Evolutionary conservation across 2,797 vertebrate genomes (phyloP).

Genomic region (Melanotaenia boesemani): DNA sequence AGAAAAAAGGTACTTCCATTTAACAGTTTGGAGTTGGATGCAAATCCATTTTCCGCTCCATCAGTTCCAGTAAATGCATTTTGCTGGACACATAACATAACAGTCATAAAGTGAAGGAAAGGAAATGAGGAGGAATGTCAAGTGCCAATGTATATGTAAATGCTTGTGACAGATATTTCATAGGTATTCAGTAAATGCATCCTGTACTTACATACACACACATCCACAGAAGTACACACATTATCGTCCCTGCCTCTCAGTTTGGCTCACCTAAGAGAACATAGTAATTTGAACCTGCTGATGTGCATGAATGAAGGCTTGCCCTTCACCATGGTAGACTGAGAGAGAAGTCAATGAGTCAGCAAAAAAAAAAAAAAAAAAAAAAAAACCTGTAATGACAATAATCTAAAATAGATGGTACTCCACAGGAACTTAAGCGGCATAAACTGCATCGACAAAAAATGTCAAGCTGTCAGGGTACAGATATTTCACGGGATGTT

Average conservation of each 20-base stretch:
- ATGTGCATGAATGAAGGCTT: constrained; percentile 27
- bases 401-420: constrained; percentile 64
- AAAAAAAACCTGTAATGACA: constrained; percentile 60
- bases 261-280: constrained; percentile 33
- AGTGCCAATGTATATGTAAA: constrained; percentile 64
- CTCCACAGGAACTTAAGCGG: constrained; percentile 33
- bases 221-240: background rate
- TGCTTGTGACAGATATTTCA: constrained; percentile 57
- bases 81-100: constrained; percentile 60
- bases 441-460: constrained; percentile 51
- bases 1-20: constrained; percentile 50
- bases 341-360: constrained; percentile 56
- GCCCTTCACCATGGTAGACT: constrained; percentile 35
- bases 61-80: constrained; percentile 70
- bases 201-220: constrained; percentile 22
- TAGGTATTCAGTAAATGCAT: constrained; percentile 58
- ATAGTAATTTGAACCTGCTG: constrained; percentile 45
- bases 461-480: constrained; percentile 60
- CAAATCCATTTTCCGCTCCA: constrained; percentile 75
- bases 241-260: constrained; percentile 25
- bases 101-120: constrained; percentile 26
- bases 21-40: constrained; percentile 58
- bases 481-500: constrained; percentile 54
- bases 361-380: constrained; percentile 28
- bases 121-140: constrained; percentile 35